These are phyloP conservation scores for Magallana angulata DNA, from an alignment of 1,140 invertebrate species.

Conservation along the genomic window DNA sequence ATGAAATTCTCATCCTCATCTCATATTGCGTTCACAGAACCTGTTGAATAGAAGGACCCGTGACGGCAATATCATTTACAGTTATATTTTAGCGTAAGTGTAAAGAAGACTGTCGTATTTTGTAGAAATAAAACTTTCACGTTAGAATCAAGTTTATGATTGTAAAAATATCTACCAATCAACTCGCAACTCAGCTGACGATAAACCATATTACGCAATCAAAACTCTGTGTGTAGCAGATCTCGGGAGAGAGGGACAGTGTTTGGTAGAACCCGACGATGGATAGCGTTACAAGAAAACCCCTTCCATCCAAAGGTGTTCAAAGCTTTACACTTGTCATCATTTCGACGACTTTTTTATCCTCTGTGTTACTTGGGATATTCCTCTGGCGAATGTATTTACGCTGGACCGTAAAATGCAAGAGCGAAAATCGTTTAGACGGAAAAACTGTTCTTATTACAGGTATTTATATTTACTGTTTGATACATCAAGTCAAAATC, in stretches of 20 bases:
- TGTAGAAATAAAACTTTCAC: not conserved
- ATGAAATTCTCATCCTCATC: too few relatives aligned
- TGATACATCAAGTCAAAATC: not conserved
- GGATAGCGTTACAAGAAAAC: not conserved
- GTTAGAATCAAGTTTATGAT: not conserved
- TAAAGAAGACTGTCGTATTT: too few relatives aligned
- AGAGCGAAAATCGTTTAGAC: conserved; percentile 67
- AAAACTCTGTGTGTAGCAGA: not conserved
- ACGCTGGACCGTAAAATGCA: conserved; percentile 64
- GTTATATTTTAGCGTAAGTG: too few relatives aligned
- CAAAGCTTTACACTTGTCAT: not conserved
- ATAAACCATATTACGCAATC: not conserved
- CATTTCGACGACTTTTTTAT: not conserved
- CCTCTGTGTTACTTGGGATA: conserved; percentile 39
- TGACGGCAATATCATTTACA: too few relatives aligned
- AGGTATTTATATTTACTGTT: conserved; percentile 59
- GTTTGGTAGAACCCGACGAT: not conserved
- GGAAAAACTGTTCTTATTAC: conserved; percentile 76
- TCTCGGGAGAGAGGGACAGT: not conserved
- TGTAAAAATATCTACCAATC: conserved; percentile 18
- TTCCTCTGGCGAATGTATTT: conserved; percentile 70
- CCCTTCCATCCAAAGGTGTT: not conserved
- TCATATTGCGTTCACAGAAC: too few relatives aligned
- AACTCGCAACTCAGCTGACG: not conserved
- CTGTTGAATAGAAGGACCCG: too few relatives aligned